Conservation (phyloP, 2,113 vertebrate species). For the Paracanthobrama guichenoti region DNA sequence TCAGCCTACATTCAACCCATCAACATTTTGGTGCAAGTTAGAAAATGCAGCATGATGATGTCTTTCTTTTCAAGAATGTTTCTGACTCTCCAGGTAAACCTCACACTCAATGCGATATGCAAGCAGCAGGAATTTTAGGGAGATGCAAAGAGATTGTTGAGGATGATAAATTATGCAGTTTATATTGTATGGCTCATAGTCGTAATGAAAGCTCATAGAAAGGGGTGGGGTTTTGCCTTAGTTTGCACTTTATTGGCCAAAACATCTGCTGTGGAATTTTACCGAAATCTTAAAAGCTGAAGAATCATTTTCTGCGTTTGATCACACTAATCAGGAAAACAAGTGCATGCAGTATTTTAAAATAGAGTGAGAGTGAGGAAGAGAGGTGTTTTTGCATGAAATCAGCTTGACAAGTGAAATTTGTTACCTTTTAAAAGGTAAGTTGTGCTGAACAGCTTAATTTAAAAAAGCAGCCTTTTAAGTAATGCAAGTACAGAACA, state of each 20-base stretch:
- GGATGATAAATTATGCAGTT: constrained; percentile 28
- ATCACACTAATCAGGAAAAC: background rate
- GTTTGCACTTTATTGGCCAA: constrained; percentile 53
- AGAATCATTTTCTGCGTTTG: constrained; percentile 13
- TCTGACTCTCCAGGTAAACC: constrained; percentile 37
- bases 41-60: constrained; percentile 32
- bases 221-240: background rate
- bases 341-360: constrained; percentile 57
- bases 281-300: constrained; percentile 16
- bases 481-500: constrained; percentile 17
- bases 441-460: background rate
- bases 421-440: background rate
- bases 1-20: constrained; percentile 20
- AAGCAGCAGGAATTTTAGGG: constrained; percentile 21
- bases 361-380: constrained; percentile 35
- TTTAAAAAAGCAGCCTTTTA: background rate
- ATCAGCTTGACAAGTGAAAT: constrained; percentile 12
- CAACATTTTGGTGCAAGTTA: constrained; percentile 23
- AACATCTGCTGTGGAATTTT: constrained; percentile 38
- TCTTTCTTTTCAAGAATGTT: constrained; percentile 37
- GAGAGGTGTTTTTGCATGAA: constrained; percentile 35
- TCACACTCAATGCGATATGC: constrained; percentile 26
- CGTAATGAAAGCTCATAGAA: background rate
- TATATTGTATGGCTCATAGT: constrained; percentile 26
- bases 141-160: background rate